Evolutionary conservation across 2,888 invertebrate species (phyloP).

Genomic region (Neuroscelio doddi): DNA sequence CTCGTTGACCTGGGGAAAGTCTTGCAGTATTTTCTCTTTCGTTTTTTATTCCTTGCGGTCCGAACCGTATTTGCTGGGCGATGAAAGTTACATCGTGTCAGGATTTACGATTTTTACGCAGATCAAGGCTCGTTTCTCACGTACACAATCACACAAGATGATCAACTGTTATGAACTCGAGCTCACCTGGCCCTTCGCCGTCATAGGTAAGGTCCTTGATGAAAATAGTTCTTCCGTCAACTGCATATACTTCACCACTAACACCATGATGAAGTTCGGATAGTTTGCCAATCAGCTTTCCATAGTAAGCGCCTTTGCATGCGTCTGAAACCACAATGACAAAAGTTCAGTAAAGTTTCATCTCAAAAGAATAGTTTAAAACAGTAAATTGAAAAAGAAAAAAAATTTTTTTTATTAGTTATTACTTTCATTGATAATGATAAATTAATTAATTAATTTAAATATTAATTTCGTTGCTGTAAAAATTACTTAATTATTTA

Average conservation of each 20-base stretch:
- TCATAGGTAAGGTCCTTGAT: slow-evolving; percentile 92
- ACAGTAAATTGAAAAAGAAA: background rate
- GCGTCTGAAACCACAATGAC: slow-evolving; percentile 59
- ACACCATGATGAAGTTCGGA: slow-evolving; percentile 88
- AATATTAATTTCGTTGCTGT: no score
- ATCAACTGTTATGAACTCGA: background rate
- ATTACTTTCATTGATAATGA: no score
- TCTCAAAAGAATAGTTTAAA: background rate
- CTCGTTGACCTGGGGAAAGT: slow-evolving; percentile 18
- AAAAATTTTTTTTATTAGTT: background rate
- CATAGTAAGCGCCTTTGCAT: slow-evolving; percentile 78
- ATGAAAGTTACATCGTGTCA: slow-evolving; percentile 33
- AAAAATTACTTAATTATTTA: no score
- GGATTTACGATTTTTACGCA: slow-evolving; percentile 7
- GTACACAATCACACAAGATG: background rate
- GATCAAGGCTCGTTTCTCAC: slow-evolving; percentile 7
- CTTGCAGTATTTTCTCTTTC: slow-evolving; percentile 18
- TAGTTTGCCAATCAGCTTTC: slow-evolving; percentile 84
- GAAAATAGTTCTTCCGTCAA: slow-evolving; percentile 89
- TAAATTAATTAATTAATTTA: no score
- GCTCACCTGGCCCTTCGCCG: slow-evolving; percentile 89
- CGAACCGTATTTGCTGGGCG: slow-evolving; percentile 25
- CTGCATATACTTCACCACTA: slow-evolving; percentile 88
- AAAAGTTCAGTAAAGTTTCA: no score
- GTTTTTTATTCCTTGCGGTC: slow-evolving; percentile 16